phyloP scores from a whole-genome alignment of 2,113 vertebrate species.

The Corapipo altera region DNA sequence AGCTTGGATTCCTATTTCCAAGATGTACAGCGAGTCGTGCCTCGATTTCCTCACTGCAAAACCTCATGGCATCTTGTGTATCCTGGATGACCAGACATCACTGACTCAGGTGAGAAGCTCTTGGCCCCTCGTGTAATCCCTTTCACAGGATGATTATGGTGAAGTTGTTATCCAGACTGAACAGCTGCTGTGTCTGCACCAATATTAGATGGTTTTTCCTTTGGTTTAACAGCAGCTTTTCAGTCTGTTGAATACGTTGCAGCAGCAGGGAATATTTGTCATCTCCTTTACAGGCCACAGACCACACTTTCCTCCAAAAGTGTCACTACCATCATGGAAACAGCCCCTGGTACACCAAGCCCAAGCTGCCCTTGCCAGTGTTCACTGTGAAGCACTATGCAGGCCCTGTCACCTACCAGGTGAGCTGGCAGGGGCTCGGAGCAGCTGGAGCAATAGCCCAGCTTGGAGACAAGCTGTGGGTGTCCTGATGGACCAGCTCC shows the following conservation, averaged over 20 bases:
- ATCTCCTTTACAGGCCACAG: conserved; percentile 81
- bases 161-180: not conserved
- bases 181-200: not conserved
- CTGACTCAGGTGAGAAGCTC: conserved; percentile 81
- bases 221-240: not conserved
- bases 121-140: not conserved
- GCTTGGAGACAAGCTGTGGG: not conserved
- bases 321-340: conserved; percentile 90
- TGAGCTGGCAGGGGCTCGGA: conserved; percentile 10
- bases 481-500: not conserved
- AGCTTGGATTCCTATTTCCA: conserved; percentile 78
- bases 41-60: conserved; percentile 83
- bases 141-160: not conserved
- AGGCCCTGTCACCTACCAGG: conserved; percentile 92
- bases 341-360: conserved; percentile 84
- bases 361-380: conserved; percentile 88
- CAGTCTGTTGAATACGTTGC: not conserved
- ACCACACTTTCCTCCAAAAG: conserved; percentile 95
- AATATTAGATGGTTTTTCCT: not conserved
- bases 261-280: not conserved
- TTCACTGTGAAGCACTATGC: conserved; percentile 90
- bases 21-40: conserved; percentile 73
- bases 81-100: conserved; percentile 88
- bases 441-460: not conserved
- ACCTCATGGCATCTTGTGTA: conserved; percentile 84